Percentiles rank a stretch among this genome's conserved stretches.
phyloP scores from a whole-genome alignment of 2,888 invertebrate species.

The Cryptus armator region DNA sequence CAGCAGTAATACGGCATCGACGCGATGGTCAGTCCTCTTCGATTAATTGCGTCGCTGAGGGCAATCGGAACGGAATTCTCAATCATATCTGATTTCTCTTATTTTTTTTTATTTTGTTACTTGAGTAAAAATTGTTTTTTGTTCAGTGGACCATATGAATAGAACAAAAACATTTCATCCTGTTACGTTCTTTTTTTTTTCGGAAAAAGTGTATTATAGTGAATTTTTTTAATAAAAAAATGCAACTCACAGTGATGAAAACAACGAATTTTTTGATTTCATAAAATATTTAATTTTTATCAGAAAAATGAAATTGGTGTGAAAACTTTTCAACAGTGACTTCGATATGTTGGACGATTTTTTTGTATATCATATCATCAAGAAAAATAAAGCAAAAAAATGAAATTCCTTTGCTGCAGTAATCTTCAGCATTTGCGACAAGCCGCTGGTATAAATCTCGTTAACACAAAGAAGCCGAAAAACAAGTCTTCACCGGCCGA shows the following conservation, averaged over 20 bases:
- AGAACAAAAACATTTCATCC: no score
- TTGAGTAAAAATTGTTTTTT: not conserved
- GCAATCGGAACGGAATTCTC: conserved; percentile 7
- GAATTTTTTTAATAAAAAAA: no score
- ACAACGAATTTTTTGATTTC: no score
- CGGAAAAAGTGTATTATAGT: no score
- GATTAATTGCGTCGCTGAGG: conserved; percentile 46
- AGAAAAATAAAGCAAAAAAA: conserved; percentile 24
- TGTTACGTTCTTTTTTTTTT: no score
- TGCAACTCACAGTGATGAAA: no score
- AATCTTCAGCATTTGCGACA: conserved; percentile 47
- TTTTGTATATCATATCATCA: not conserved
- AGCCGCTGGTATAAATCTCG: conserved; percentile 42
- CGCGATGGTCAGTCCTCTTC: conserved; percentile 57
- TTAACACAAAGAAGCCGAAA: not conserved
- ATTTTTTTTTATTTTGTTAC: not conserved
- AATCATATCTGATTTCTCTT: not conserved
- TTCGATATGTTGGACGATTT: conserved; percentile 2
- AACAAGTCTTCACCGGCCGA: not conserved
- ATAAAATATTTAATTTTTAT: no score
- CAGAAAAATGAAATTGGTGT: no score
- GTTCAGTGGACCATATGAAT: no score
- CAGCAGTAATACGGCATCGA: conserved; percentile 1
- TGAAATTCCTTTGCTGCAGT: conserved; percentile 67
- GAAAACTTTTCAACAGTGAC: not conserved